These are phyloP conservation scores for Miltochrista miniata DNA, from an alignment of 2,888 invertebrate genomes.

Conservation along the genomic window DNA sequence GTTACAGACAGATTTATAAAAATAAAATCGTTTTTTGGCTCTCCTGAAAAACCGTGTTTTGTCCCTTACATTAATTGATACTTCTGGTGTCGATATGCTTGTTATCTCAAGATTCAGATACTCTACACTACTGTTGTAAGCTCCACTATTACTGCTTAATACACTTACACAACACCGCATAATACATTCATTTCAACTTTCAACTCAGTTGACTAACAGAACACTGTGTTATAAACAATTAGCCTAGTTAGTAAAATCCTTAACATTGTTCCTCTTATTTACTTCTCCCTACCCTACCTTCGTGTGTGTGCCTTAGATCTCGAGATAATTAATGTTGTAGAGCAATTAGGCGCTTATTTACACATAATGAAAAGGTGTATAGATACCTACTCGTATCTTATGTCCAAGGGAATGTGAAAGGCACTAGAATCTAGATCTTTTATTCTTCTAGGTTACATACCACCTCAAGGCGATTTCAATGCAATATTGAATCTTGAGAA, in stretches of 20 bases:
- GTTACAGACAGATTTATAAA: no score
- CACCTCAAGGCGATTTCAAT: neutral
- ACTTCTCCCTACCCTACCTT: neutral
- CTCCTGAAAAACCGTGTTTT: no score
- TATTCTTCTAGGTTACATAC: neutral
- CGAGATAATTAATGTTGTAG: no score
- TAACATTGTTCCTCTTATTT: neutral
- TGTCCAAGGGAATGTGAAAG: neutral
- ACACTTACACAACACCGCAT: no score
- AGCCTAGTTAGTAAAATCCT: neutral
- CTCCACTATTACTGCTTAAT: no score
- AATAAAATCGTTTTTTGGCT: no score
- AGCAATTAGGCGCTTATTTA: neutral
- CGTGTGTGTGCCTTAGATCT: neutral
- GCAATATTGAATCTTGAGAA: neutral
- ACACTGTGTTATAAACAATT: neutral
- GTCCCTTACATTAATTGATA: no score
- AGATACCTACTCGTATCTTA: neutral
- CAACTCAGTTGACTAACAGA: neutral
- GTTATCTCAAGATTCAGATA: no score
- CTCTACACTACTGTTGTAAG: no score
- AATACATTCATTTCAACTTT: neutral
- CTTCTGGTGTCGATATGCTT: no score
- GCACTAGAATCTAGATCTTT: neutral
- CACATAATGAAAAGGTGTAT: constrained; percentile 13